Conservation (phyloP, 1,140 invertebrate genomes). For the Sarcophaga peregrina region DNA sequence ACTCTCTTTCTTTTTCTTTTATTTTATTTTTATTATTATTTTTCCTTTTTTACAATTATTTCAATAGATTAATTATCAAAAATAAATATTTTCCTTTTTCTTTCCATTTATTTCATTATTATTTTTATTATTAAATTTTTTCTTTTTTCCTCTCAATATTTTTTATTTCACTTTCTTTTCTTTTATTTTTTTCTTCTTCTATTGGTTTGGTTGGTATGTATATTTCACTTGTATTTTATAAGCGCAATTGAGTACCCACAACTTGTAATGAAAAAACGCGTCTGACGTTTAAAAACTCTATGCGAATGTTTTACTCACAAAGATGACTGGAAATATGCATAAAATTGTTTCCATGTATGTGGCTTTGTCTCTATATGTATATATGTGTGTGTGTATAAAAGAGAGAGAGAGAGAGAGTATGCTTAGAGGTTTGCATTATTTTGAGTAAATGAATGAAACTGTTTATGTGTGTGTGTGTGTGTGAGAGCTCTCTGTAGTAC, state of each 20-base stretch:
- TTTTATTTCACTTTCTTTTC: too few relatives aligned
- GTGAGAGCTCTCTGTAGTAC: slow-evolving; percentile 15
- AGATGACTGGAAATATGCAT: slow-evolving; percentile 30
- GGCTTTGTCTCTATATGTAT: too few relatives aligned
- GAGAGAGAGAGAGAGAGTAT: neutral
- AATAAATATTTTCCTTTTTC: slow-evolving; percentile 8
- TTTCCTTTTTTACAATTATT: neutral
- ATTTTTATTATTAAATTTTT: slow-evolving; percentile 13
- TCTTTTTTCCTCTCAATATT: neutral
- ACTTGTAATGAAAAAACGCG: slow-evolving; percentile 41
- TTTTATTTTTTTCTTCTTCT: too few relatives aligned
- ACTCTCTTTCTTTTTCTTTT: too few relatives aligned
- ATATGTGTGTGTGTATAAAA: neutral
- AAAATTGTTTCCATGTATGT: neutral
- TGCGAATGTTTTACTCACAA: slow-evolving; percentile 39
- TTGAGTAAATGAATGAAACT: too few relatives aligned
- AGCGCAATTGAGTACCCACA: slow-evolving; percentile 41
- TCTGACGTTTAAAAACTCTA: slow-evolving; percentile 42
- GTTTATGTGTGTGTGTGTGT: neutral
- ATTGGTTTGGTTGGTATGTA: slow-evolving; percentile 16
- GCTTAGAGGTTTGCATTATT: too few relatives aligned
- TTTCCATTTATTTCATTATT: slow-evolving; percentile 2
- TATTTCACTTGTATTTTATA: slow-evolving; percentile 17
- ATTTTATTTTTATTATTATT: neutral
- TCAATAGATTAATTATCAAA: neutral